Percentiles rank a stretch among this genome's conserved stretches.
phyloP scores from a whole-genome alignment of 2,888 invertebrate genomes.

The Apotomis betuletana region DNA sequence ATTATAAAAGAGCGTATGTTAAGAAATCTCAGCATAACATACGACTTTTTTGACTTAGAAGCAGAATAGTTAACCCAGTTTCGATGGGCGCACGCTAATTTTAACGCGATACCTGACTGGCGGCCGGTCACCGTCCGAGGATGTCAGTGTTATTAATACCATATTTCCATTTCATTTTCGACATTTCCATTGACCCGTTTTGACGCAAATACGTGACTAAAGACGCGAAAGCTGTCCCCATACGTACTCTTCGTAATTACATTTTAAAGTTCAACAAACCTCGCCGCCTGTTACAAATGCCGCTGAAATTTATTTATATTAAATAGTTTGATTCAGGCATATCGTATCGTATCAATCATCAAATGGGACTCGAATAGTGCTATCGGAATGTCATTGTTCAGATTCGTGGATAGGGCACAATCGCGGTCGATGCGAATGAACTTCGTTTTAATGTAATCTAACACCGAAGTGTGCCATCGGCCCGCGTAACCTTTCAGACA shows the following conservation, averaged over 20 bases:
- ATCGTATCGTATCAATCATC: background rate
- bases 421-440: conserved; percentile 79
- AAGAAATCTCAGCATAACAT: background rate
- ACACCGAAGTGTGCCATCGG: conserved; percentile 75
- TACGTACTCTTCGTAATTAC: background rate
- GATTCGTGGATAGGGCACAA: conserved; percentile 68
- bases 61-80: conserved; percentile 79
- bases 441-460: conserved; percentile 77
- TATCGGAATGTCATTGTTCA: conserved; percentile 62
- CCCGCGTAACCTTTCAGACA: conserved; percentile 75
- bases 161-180: conserved; percentile 30
- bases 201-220: background rate
- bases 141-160: conserved; percentile 50
- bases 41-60: conserved; percentile 10
- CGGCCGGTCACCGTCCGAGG: conserved; percentile 50
- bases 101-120: conserved; percentile 70
- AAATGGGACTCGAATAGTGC: conserved; percentile 3
- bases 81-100: conserved; percentile 59
- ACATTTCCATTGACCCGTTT: conserved; percentile 27
- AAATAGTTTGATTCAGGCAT: conserved; percentile 8
- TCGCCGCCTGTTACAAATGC: background rate
- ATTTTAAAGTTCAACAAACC: conserved; percentile 13
- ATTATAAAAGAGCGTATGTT: conserved; percentile 6
- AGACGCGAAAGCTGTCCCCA: background rate
- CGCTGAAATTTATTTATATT: background rate